Percentiles rank a stretch among this genome's conserved stretches.
phyloP scores from a whole-genome alignment of 2,113 vertebrate species.

The Chionodraco myersi region DNA sequence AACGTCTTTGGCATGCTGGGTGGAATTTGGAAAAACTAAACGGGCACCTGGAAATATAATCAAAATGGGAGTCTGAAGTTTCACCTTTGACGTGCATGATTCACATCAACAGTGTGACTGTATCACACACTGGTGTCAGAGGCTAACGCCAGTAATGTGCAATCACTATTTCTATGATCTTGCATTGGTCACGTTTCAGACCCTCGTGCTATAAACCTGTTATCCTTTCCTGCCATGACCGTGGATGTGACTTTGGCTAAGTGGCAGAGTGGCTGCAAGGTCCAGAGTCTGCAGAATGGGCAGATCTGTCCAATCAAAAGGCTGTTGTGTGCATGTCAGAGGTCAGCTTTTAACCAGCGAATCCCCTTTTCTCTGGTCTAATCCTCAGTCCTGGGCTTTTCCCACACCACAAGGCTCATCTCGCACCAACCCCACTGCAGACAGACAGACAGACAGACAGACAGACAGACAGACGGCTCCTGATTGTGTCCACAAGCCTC shows the following conservation, averaged over 20 bases:
- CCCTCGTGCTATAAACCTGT: conserved; percentile 10
- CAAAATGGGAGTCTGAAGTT: conserved; percentile 24
- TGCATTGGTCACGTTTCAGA: conserved; percentile 27
- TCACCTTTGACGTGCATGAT: conserved; percentile 17
- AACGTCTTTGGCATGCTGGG: conserved; percentile 4
- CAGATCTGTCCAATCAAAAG: conserved; percentile 71
- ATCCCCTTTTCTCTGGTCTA: conserved; percentile 67
- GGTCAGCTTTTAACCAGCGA: conserved; percentile 75
- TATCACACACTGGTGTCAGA: conserved; percentile 7
- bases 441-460: background rate
- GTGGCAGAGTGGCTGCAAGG: conserved; percentile 31
- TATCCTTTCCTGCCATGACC: conserved; percentile 38
- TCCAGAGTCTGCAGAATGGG: conserved; percentile 40
- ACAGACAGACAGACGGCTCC: conserved; percentile 6
- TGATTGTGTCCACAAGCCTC: background rate
- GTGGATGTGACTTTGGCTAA: conserved; percentile 41
- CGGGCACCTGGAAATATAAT: conserved; percentile 23
- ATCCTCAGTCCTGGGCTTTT: conserved; percentile 68
- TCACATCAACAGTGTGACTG: conserved; percentile 9
- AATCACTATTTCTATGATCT: conserved; percentile 22
- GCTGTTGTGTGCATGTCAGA: conserved; percentile 66
- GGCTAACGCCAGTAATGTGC: conserved; percentile 13
- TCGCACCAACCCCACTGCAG: conserved; percentile 42
- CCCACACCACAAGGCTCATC: conserved; percentile 66
- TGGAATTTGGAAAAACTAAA: conserved; percentile 1